phyloP scores from a whole-genome alignment of 2,888 invertebrate species.

The Eucriotettix oculatus region DNA sequence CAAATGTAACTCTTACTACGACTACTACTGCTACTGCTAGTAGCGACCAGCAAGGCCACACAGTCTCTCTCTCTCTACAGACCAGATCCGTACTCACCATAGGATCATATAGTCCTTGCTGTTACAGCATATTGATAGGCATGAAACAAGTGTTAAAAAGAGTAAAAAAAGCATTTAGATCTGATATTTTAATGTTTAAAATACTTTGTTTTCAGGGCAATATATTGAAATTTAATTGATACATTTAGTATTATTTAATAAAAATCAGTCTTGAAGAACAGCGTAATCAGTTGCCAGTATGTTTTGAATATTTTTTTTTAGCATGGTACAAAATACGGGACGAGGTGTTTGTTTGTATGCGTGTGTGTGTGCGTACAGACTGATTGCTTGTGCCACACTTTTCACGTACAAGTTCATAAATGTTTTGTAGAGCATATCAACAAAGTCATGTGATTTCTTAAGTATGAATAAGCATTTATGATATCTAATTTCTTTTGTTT shows the following conservation, averaged over 20 bases:
- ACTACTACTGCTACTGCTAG: too few species aligned
- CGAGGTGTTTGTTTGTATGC: too few species aligned
- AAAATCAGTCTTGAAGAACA: not conserved
- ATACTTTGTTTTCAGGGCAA: not conserved
- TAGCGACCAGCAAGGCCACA: too few species aligned
- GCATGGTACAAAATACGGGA: not conserved
- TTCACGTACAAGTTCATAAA: too few species aligned
- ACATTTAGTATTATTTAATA: not conserved
- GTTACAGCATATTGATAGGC: conserved; percentile 10
- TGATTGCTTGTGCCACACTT: too few species aligned
- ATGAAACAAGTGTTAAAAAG: conserved; percentile 9
- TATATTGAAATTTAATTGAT: not conserved
- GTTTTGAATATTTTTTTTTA: not conserved
- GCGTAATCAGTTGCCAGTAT: not conserved
- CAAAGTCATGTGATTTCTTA: too few species aligned
- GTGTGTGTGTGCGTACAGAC: too few species aligned
- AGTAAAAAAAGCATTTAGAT: conserved; percentile 8
- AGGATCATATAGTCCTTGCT: conserved; percentile 6
- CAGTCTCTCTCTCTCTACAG: too few species aligned
- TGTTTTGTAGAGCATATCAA: too few species aligned
- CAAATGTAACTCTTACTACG: not conserved
- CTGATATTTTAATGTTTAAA: not conserved
- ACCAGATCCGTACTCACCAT: conserved; percentile 2
- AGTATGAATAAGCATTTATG: too few species aligned
- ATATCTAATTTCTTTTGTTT: too few species aligned